phyloP scores from a whole-genome alignment of 2,113 vertebrate genomes.

The Andinoacara biseriatus region DNA sequence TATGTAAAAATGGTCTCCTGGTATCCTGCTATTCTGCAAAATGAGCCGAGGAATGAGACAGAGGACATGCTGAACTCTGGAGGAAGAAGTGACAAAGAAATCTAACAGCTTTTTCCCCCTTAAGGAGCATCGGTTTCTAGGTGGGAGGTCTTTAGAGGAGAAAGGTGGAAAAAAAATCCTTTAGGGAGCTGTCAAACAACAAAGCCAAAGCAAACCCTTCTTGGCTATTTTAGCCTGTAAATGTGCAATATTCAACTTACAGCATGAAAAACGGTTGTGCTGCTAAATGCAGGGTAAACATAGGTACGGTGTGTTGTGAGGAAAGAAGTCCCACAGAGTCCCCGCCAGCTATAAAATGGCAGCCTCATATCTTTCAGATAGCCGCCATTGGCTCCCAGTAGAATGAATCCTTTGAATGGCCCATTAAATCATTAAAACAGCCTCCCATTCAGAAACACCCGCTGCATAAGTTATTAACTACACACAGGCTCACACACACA shows the following conservation, averaged over 20 bases:
- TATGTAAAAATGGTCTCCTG: slow-evolving; percentile 23
- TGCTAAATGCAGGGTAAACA: slow-evolving; percentile 19
- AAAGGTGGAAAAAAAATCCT: slow-evolving; percentile 5
- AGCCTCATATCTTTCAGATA: slow-evolving; percentile 46
- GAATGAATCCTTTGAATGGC: slow-evolving; percentile 59
- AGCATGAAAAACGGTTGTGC: neutral
- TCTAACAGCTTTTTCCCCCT: slow-evolving; percentile 15
- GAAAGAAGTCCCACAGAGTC: slow-evolving; percentile 18
- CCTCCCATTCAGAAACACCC: slow-evolving; percentile 50
- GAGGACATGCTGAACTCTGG: slow-evolving; percentile 11
- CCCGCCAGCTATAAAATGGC: slow-evolving; percentile 47
- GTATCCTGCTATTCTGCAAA: slow-evolving; percentile 23
- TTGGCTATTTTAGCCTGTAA: neutral
- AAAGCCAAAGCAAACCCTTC: slow-evolving; percentile 5
- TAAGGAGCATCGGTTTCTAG: neutral
- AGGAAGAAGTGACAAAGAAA: slow-evolving; percentile 24
- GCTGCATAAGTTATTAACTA: slow-evolving; percentile 59
- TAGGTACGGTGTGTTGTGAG: slow-evolving; percentile 1
- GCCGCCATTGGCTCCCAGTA: slow-evolving; percentile 26
- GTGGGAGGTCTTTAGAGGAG: slow-evolving; percentile 30
- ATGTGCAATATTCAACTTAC: neutral
- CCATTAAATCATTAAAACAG: slow-evolving; percentile 72
- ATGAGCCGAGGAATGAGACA: slow-evolving; percentile 25
- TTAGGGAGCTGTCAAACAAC: slow-evolving; percentile 24
- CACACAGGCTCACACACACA: slow-evolving; percentile 34